phyloP scores from a whole-genome alignment of 2,888 invertebrate species.

The Ectemnius continuus region DNA sequence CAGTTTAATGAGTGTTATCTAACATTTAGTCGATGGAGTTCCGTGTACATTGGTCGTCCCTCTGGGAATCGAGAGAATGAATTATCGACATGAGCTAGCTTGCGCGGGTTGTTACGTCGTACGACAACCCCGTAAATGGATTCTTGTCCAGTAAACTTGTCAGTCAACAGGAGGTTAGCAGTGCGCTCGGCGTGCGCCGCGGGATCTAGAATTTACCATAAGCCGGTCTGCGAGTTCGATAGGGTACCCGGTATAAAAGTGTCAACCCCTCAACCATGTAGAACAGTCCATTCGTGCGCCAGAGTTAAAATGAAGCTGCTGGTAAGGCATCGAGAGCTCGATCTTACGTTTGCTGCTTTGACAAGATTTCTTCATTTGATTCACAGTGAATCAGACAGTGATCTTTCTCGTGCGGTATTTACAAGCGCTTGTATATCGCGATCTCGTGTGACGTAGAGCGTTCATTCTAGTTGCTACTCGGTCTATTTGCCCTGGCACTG shows the following conservation, averaged over 20 bases:
- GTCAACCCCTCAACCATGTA: constrained; percentile 37
- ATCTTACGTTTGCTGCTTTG: background rate
- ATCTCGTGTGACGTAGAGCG: constrained; percentile 16
- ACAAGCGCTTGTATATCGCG: too few species aligned
- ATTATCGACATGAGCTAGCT: constrained; percentile 13
- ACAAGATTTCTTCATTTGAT: background rate
- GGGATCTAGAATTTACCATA: constrained; percentile 61
- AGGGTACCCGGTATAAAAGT: constrained; percentile 64
- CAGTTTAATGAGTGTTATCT: constrained; percentile 6
- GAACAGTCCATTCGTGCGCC: constrained; percentile 59
- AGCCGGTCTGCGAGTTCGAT: constrained; percentile 54
- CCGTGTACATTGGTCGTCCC: background rate
- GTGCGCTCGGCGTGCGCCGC: constrained; percentile 36
- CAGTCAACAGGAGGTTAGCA: constrained; percentile 51
- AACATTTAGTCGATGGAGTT: constrained; percentile 19
- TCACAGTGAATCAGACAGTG: background rate
- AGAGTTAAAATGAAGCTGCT: constrained; percentile 65
- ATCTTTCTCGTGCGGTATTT: background rate
- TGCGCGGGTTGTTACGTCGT: constrained; percentile 56
- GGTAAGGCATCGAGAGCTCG: constrained; percentile 56
- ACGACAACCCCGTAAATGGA: constrained; percentile 59
- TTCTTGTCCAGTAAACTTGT: constrained; percentile 54
- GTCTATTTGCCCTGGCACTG: constrained; percentile 54
- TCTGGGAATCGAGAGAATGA: constrained; percentile 14
- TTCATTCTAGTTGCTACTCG: constrained; percentile 58